These are phyloP conservation scores for Pholis gunnellus DNA, from an alignment of 2,113 vertebrate genomes.

Conservation along the genomic window DNA sequence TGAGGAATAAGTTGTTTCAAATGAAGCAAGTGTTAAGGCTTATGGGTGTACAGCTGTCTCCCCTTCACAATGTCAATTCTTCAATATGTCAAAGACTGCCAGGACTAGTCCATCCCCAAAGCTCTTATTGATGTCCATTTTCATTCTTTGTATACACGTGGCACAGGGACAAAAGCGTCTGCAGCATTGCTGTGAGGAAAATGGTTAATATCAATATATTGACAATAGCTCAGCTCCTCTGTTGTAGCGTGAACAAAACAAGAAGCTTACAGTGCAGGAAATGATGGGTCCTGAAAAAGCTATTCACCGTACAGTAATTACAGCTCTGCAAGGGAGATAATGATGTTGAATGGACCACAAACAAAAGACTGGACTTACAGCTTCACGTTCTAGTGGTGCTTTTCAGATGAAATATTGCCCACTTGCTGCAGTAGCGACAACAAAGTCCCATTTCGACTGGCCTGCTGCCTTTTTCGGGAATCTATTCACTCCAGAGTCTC, in stretches of 20 bases:
- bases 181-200: slow-evolving; percentile 24
- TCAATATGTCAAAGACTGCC: slow-evolving; percentile 21
- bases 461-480: slow-evolving; percentile 39
- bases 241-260: slow-evolving; percentile 58
- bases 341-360: slow-evolving; percentile 71
- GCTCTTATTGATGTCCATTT: slow-evolving; percentile 34
- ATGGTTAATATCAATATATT: slow-evolving; percentile 69
- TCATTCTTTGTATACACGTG: slow-evolving; percentile 32
- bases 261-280: slow-evolving; percentile 71
- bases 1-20: not conserved
- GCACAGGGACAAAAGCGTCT: slow-evolving; percentile 36
- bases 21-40: not conserved
- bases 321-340: slow-evolving; percentile 74
- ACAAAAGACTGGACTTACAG: slow-evolving; percentile 71
- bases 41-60: not conserved
- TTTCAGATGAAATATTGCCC: slow-evolving; percentile 66
- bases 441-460: slow-evolving; percentile 31
- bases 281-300: slow-evolving; percentile 72
- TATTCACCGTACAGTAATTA: slow-evolving; percentile 74
- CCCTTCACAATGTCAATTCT: slow-evolving; percentile 32
- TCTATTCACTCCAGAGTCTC: slow-evolving; percentile 26
- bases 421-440: slow-evolving; percentile 49
- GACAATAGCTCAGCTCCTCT: slow-evolving; percentile 63
- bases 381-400: slow-evolving; percentile 48
- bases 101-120: slow-evolving; percentile 3